Evolutionary conservation across 2,113 vertebrate genomes (phyloP).

Genomic region (Percopsis transmontana): DNA sequence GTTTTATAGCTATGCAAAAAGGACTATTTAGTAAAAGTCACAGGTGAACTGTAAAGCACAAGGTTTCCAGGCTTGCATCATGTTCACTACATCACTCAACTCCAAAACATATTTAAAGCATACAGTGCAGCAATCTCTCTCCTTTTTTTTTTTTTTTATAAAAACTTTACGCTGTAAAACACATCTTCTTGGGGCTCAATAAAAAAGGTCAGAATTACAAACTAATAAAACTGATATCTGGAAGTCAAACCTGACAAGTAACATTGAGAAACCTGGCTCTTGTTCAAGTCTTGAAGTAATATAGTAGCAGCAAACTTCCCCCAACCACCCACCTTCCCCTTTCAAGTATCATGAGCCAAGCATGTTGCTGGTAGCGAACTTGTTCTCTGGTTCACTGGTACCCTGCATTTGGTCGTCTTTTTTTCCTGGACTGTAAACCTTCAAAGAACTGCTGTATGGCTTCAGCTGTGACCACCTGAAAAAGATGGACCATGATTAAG

Average conservation of each 20-base stretch:
- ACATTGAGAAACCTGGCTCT: neutral
- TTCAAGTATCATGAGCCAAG: slow-evolving; percentile 31
- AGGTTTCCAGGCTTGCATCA: neutral
- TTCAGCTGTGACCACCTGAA: slow-evolving; percentile 87
- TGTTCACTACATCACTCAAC: neutral
- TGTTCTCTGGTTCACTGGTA: slow-evolving; percentile 45
- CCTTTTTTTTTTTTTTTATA: neutral
- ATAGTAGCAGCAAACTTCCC: slow-evolving; percentile 28
- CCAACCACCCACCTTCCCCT: too few relatives aligned
- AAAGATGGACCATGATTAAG: neutral
- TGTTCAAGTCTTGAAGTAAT: slow-evolving; percentile 10
- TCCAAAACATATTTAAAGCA: slow-evolving; percentile 11
- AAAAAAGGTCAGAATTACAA: too few relatives aligned
- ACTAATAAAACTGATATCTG: too few relatives aligned
- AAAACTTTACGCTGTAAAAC: neutral
- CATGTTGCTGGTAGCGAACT: too few relatives aligned
- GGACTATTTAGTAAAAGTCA: neutral
- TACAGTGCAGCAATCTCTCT: neutral
- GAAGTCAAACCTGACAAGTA: neutral
- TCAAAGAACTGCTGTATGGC: slow-evolving; percentile 90
- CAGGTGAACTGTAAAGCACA: neutral
- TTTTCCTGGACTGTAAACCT: slow-evolving; percentile 87
- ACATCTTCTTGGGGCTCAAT: neutral
- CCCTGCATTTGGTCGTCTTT: slow-evolving; percentile 65
- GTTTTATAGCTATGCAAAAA: slow-evolving; percentile 6